Percentiles rank a stretch among this genome's conserved stretches.
Conservation (phyloP, 2,888 invertebrate genomes). For the Thera britannica region DNA sequence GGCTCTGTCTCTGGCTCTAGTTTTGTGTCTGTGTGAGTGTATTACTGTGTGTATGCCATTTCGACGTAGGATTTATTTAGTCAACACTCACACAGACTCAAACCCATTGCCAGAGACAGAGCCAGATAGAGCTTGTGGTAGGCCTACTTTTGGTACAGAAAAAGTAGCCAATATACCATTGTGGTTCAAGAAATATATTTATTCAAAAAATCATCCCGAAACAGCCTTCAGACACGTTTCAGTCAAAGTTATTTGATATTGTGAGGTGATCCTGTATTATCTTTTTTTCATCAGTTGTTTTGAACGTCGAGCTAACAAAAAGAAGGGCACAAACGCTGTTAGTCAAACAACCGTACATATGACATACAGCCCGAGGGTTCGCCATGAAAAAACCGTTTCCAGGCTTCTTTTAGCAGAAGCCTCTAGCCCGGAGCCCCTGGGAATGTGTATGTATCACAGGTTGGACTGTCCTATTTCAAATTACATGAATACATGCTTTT, state of each 20-base stretch:
- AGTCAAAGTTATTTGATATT: conserved; percentile 2
- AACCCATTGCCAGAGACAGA: too few species aligned
- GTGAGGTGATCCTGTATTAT: neutral
- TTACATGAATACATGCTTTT: conserved; percentile 43
- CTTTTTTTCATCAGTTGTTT: conserved; percentile 7
- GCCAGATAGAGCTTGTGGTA: too few species aligned
- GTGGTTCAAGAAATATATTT: too few species aligned
- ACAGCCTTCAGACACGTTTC: too few species aligned
- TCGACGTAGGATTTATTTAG: too few species aligned
- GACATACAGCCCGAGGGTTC: conserved; percentile 30
- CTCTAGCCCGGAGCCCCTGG: conserved; percentile 53
- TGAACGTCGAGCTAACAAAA: conserved; percentile 8
- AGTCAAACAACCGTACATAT: conserved; percentile 24
- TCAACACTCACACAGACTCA: too few species aligned
- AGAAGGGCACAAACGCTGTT: conserved; percentile 22
- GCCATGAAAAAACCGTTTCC: conserved; percentile 40
- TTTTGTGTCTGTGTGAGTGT: too few species aligned
- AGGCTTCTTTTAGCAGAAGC: conserved; percentile 36
- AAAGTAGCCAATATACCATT: too few species aligned
- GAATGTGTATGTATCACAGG: conserved; percentile 48
- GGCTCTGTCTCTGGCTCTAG: too few species aligned
- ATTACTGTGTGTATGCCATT: too few species aligned
- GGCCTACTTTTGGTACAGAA: too few species aligned
- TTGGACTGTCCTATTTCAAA: conserved; percentile 48
- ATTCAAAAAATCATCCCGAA: too few species aligned